Base-by-base conservation (phyloP, 2,113 vertebrate species). In the Eolophus roseicapilla region DNA sequence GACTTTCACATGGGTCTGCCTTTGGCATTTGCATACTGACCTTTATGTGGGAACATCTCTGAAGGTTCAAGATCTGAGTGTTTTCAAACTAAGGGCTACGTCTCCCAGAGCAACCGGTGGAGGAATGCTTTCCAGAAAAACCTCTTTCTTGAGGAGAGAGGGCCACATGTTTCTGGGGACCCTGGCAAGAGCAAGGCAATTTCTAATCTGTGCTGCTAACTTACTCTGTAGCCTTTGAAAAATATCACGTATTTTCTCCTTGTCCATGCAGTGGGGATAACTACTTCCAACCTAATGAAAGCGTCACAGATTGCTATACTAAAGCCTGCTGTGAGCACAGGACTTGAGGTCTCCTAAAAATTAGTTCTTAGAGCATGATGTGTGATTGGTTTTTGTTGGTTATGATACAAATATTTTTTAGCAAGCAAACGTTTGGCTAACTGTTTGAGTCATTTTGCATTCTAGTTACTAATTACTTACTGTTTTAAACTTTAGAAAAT, bases 401-500 rank as follows among this genome's bases (percentile, higher is more conserved):
- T 0, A 37, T 60, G 76, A 84, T 33, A 37, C 83, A 16, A 33
- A 2, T 50, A 35, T 53, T 82, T 69, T 35, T 95, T 53, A 50
- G 29, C 17, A 73, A 41, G 43, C 7, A 91, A 64, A 28, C 35
- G 8, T 17, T 82, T 14, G 65, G 67, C 19, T 59, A 57, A 75
- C 27, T 39, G 11, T 76, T 49, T 82, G 16, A 57, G 70, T 77
- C 0, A 19, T 71, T 91, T 94, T 91, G 2, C 33, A 62, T 86
- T 87, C 33, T 85, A 70, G 15, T 90, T 78, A 50, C 49, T 94
- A 89, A 96, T 81, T 70, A 64, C 44, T 69, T 87, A 11, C n/a
- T 97, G 29, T 96, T 97, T 69, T 92, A 89, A 70, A 95, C 88
- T 97, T 80, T 52, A 99, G 99, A 97, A 99, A 99, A 97, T 99